A percentile compares a stretch with the other conserved stretches of the same genome.
Evolutionary conservation across 2,797 vertebrate species (phyloP).

Genomic region (Morelia viridis): DNA sequence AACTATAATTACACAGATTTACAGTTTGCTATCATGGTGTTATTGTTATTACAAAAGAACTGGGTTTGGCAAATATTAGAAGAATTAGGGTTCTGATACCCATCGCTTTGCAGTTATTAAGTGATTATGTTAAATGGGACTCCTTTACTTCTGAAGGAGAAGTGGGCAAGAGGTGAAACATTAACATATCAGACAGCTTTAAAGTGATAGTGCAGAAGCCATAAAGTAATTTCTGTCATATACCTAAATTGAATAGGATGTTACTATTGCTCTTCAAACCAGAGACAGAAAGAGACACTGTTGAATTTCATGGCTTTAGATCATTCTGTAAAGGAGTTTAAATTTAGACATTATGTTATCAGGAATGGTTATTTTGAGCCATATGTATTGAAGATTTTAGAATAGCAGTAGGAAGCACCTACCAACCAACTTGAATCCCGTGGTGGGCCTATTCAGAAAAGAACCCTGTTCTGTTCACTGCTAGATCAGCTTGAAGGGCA

Average conservation of each 20-base stretch:
- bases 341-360: conserved; percentile 21
- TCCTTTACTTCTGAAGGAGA: conserved; percentile 73
- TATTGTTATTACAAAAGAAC: conserved; percentile 85
- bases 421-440: not conserved
- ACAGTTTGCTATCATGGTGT: conserved; percentile 86
- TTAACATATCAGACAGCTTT: conserved; percentile 64
- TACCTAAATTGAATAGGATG: conserved; percentile 40
- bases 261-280: conserved; percentile 42
- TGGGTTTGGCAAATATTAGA: conserved; percentile 91
- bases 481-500: not conserved
- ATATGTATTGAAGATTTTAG: not conserved
- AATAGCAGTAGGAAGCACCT: fast-evolving
- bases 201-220: conserved; percentile 61
- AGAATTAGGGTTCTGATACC: conserved; percentile 86
- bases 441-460: conserved; percentile 6
- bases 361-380: not conserved
- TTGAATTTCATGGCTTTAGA: conserved; percentile 31
- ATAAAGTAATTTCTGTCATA: conserved; percentile 29
- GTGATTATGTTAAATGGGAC: conserved; percentile 77
- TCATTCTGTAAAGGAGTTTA: conserved; percentile 31
- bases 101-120: conserved; percentile 78
- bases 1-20: conserved; percentile 91
- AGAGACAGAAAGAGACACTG: not conserved
- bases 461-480: not conserved
- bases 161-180: conserved; percentile 70